Evolutionary conservation across 2,888 invertebrate genomes (phyloP).

Genomic region (Eubasilissa splendida): DNA sequence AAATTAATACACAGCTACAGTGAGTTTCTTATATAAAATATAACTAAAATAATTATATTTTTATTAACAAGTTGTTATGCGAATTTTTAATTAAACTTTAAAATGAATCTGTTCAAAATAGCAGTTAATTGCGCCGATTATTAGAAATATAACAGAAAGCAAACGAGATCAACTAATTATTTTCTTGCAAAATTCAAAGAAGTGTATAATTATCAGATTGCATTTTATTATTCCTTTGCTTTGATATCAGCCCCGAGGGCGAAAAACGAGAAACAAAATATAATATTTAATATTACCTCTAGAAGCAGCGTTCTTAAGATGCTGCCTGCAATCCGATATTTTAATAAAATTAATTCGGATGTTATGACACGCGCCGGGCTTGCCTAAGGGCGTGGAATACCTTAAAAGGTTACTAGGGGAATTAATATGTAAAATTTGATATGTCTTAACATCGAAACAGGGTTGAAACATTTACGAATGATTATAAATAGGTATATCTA

Average conservation of each 20-base stretch:
- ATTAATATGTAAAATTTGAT: conserved; percentile 54
- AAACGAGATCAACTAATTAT: no score
- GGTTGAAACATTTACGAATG: not conserved
- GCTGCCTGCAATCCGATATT: conserved; percentile 42
- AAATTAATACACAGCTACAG: no score
- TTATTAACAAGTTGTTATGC: no score
- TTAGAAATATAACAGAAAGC: no score
- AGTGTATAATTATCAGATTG: not conserved
- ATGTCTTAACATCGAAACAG: conserved; percentile 38
- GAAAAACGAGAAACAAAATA: conserved; percentile 11
- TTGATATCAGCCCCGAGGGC: conserved; percentile 18
- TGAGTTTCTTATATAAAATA: no score
- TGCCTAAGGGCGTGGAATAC: conserved; percentile 42
- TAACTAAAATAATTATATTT: no score
- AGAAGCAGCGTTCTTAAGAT: not conserved
- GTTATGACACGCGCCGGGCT: conserved; percentile 53
- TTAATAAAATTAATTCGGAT: conserved; percentile 41
- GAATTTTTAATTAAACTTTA: no score
- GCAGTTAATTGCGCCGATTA: no score
- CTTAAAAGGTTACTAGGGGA: conserved; percentile 43
- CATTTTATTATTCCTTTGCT: conserved; percentile 13
- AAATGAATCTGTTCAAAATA: no score
- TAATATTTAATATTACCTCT: conserved; percentile 10
- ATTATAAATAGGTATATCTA: no score
- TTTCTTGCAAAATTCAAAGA: not conserved